Conservation (phyloP, 2,797 vertebrate species). For the Onychomys leucogaster region DNA sequence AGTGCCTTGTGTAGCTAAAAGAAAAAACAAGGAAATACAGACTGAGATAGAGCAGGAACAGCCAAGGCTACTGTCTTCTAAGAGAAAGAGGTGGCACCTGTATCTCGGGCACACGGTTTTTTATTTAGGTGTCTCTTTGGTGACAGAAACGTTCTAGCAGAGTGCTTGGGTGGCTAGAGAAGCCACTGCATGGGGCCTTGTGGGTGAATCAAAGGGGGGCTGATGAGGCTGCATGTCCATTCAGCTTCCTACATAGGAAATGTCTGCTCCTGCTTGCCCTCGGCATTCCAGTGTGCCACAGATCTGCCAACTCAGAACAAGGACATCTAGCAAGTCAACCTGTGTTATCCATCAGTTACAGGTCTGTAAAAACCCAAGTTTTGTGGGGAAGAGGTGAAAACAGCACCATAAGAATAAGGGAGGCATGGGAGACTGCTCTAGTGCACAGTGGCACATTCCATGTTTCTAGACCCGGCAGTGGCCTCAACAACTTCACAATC, state of each 20-base stretch:
- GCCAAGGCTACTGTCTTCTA: constrained; percentile 36
- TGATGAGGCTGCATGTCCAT: background rate
- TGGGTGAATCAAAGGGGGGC: background rate
- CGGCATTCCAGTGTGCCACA: background rate
- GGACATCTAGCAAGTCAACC: background rate
- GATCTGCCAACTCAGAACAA: background rate
- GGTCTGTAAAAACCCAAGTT: background rate
- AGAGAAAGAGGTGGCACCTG: constrained; percentile 25
- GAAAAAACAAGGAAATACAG: background rate
- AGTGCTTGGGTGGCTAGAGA: background rate
- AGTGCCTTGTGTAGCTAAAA: constrained; percentile 49
- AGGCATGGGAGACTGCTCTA: background rate
- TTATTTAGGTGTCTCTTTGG: background rate
- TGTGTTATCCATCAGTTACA: background rate
- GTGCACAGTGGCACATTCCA: rapidly evolving
- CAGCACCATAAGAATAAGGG: background rate
- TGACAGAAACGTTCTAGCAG: background rate
- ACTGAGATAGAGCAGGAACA: background rate
- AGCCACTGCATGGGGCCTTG: background rate
- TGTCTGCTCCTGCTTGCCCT: background rate
- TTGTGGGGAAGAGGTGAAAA: background rate
- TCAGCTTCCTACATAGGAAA: background rate
- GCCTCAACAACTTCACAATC: background rate
- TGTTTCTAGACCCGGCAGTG: background rate
- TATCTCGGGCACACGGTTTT: background rate